phyloP scores from a whole-genome alignment of 1,140 invertebrate genomes.

The Drosophila mojavensis region DNA sequence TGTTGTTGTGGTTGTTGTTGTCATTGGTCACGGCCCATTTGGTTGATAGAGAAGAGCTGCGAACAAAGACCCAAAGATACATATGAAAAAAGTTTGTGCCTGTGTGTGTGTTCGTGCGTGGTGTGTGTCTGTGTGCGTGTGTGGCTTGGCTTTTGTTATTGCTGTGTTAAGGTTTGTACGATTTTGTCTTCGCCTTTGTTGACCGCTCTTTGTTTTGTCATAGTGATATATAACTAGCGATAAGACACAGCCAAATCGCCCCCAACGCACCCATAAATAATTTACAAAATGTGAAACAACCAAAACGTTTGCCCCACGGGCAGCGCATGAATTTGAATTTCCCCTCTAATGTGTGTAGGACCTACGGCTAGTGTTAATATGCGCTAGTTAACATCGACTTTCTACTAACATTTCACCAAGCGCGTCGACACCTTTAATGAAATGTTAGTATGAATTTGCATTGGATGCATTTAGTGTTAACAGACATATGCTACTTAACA shows the following conservation, averaged over 20 bases:
- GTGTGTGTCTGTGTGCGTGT: conserved; percentile 18
- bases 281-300: conserved; percentile 13
- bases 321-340: conserved; percentile 1
- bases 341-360: not conserved
- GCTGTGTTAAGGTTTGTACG: conserved; percentile 51
- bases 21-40: conserved; percentile 48
- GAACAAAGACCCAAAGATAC: conserved; percentile 7
- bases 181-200: conserved; percentile 60
- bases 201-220: conserved; percentile 52
- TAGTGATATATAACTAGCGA: conserved; percentile 59
- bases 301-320: not conserved
- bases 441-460: too few species aligned
- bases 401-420: not conserved
- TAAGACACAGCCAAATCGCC: conserved; percentile 41
- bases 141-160: conserved; percentile 30
- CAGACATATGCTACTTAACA: too few species aligned
- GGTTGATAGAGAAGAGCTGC: conserved; percentile 30
- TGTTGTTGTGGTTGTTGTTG: conserved; percentile 7
- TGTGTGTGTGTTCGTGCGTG: conserved; percentile 15
- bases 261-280: conserved; percentile 37
- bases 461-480: too few species aligned
- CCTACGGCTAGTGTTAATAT: not conserved
- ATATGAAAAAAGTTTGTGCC: conserved; percentile 2
- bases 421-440: too few species aligned
- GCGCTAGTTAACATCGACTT: not conserved